phyloP scores from a whole-genome alignment of 2,797 vertebrate genomes.

The Aphelocoma californica region DNA sequence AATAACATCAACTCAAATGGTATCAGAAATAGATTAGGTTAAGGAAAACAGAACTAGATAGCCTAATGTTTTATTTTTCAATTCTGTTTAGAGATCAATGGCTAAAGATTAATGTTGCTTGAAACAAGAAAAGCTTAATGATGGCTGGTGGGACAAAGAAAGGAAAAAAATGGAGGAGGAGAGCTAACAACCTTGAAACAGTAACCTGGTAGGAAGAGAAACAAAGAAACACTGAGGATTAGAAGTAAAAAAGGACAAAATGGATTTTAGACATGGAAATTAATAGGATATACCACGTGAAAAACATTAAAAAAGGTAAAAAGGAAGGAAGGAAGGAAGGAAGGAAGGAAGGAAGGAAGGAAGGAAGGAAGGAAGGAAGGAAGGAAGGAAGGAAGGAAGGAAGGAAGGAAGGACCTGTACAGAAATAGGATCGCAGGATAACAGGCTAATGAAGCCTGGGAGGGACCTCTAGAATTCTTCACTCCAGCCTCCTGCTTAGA shows the following conservation, averaged over 20 bases:
- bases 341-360: background rate
- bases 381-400: background rate
- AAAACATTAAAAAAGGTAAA: background rate
- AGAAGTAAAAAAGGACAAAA: background rate
- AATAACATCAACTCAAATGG: background rate
- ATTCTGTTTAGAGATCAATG: background rate
- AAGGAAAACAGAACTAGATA: background rate
- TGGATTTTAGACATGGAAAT: background rate
- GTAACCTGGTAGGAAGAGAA: background rate
- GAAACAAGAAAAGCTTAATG: background rate
- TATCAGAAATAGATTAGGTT: background rate
- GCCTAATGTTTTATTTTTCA: background rate
- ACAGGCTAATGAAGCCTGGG: background rate
- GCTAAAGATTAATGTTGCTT: background rate
- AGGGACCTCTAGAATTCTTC: background rate
- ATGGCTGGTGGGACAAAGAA: background rate
- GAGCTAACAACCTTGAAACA: background rate
- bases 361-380: background rate
- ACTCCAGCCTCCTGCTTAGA: background rate
- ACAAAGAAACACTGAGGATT: background rate
- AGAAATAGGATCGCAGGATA: background rate
- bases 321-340: background rate
- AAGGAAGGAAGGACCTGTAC: background rate
- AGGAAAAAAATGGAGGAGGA: background rate
- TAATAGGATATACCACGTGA: background rate